A percentile compares a stretch with the other conserved stretches of the same genome.
phyloP scores from a whole-genome alignment of 2,888 invertebrate species.

The Blomia tropicalis region DNA sequence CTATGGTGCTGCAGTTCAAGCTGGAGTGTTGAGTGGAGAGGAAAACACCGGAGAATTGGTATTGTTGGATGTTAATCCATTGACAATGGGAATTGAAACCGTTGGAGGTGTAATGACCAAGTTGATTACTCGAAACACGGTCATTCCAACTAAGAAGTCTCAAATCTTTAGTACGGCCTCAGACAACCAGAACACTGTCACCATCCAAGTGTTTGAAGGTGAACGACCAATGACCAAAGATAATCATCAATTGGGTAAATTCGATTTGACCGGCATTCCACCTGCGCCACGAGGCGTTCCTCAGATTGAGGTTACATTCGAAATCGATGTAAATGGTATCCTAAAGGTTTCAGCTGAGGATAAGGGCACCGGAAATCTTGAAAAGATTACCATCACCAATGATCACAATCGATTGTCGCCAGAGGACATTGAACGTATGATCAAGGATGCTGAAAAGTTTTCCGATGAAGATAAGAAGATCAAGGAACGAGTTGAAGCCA shows the following conservation, averaged over 20 bases:
- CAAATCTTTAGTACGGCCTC: conserved; percentile 98
- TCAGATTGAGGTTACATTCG: conserved; percentile 84
- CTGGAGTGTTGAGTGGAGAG: conserved; percentile 90
- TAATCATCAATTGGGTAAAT: conserved; percentile 94
- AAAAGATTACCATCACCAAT: conserved; percentile 96
- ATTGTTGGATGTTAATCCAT: conserved; percentile 88
- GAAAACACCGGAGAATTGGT: conserved; percentile 89
- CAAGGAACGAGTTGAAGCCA: conserved; percentile 83
- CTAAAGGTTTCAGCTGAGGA: conserved; percentile 80
- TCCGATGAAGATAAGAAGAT: conserved; percentile 96
- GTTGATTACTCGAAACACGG: conserved; percentile 89
- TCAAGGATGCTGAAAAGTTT: conserved; percentile 95
- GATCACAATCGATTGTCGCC: conserved; percentile 92
- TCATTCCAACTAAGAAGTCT: conserved; percentile 96
- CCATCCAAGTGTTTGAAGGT: conserved; percentile 80
- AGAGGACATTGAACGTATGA: conserved; percentile 97
- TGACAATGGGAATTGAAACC: conserved; percentile 98
- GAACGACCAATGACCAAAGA: conserved; percentile 99
- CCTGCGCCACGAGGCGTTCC: conserved; percentile 84
- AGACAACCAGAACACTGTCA: conserved; percentile 97
- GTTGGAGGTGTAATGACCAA: conserved; percentile 99
- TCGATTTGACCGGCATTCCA: conserved; percentile 90
- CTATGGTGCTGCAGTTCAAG: conserved; percentile 95
- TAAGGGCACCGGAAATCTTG: conserved; percentile 95
- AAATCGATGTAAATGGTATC: conserved; percentile 86